These are phyloP conservation scores for Ormia ochracea DNA, from an alignment of 2,888 invertebrate genomes.

Conservation along the genomic window DNA sequence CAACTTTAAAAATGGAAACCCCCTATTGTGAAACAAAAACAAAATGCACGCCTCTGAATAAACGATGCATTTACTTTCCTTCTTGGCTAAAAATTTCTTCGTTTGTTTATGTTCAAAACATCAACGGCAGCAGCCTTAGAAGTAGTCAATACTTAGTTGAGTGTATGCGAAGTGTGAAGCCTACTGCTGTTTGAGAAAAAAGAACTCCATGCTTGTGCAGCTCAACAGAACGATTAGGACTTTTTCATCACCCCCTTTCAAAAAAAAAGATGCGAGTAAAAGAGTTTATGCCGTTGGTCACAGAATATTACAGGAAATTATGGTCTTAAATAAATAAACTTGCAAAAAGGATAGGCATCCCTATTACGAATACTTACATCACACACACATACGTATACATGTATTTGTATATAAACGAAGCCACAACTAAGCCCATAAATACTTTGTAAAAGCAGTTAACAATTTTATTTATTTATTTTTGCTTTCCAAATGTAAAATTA, in stretches of 20 bases:
- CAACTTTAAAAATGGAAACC: no score
- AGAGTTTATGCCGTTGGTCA: slow-evolving; percentile 50
- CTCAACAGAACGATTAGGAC: background rate
- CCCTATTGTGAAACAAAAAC: no score
- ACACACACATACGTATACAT: no score
- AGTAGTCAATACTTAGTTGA: background rate
- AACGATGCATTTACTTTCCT: background rate
- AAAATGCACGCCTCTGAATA: background rate
- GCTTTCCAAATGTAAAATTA: no score
- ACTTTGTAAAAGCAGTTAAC: no score
- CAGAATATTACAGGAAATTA: slow-evolving; percentile 62
- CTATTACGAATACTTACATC: no score
- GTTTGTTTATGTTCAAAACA: slow-evolving; percentile 55
- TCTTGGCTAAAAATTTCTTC: slow-evolving; percentile 40
- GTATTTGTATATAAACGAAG: no score
- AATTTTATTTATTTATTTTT: no score
- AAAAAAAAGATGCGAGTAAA: slow-evolving; percentile 21
- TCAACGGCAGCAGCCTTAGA: slow-evolving; percentile 58
- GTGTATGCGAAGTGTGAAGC: background rate
- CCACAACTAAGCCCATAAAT: no score
- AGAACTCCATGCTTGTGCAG: background rate
- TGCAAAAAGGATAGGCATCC: background rate
- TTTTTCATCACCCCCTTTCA: slow-evolving; percentile 9
- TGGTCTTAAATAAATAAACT: slow-evolving; percentile 58
- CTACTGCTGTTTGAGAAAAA: background rate